Evolutionary conservation across 2,888 invertebrate species (phyloP).

Genomic region (Oligia strigilis): DNA sequence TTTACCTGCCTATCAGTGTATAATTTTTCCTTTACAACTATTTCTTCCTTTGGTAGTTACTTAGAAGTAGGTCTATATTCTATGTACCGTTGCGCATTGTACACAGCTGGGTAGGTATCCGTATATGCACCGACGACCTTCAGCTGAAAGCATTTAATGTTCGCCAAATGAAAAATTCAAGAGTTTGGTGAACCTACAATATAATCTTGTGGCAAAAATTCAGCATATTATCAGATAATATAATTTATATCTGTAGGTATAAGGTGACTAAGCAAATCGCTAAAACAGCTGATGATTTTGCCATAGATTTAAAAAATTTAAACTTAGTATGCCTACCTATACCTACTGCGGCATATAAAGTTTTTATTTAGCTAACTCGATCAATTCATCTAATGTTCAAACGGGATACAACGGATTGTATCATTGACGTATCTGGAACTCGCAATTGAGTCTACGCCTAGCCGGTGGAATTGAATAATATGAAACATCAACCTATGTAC

Average conservation of each 20-base stretch:
- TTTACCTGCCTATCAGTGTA: background rate
- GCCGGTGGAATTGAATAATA: constrained; percentile 72
- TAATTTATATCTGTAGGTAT: background rate
- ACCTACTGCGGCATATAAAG: background rate
- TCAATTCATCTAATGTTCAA: constrained; percentile 18
- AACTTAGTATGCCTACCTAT: background rate
- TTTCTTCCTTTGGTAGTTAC: background rate
- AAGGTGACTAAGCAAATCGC: background rate
- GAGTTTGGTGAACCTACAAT: background rate
- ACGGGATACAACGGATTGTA: constrained; percentile 64
- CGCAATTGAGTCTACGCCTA: constrained; percentile 60
- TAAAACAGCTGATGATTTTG: background rate
- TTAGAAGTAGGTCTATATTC: too few species aligned
- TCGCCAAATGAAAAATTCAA: background rate
- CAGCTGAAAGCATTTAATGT: background rate
- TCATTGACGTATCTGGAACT: constrained; percentile 44
- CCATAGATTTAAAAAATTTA: background rate
- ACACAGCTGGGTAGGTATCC: background rate
- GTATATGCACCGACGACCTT: background rate
- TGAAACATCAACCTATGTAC: constrained; percentile 41
- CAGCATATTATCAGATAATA: constrained; percentile 5
- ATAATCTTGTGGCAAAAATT: background rate
- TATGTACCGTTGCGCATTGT: background rate
- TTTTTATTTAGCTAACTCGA: constrained; percentile 4
- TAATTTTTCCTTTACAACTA: background rate